phyloP scores from a whole-genome alignment of 2,113 vertebrate species.

The Plectropomus leopardus region DNA sequence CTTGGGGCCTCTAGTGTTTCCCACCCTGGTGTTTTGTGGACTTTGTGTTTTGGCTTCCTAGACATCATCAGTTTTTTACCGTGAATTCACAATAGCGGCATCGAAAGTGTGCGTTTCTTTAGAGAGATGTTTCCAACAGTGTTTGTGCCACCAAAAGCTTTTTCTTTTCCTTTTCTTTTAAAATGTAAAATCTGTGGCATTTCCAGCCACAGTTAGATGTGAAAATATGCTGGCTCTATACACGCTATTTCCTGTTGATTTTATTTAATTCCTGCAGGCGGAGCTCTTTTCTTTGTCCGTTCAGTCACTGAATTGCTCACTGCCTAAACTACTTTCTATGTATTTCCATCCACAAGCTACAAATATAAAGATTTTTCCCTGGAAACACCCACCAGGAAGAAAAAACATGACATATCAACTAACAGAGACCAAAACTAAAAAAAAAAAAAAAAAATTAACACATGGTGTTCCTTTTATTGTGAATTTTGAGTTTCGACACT shows the following conservation, averaged over 20 bases:
- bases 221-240: too few relatives aligned
- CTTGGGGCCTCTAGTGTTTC: too few relatives aligned
- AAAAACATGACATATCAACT: too few relatives aligned
- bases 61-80: background rate
- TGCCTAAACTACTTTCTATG: background rate
- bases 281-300: background rate
- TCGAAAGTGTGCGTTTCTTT: too few relatives aligned
- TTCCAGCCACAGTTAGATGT: too few relatives aligned
- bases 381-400: background rate
- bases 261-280: background rate
- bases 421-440: background rate
- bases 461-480: background rate
- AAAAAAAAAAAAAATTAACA: background rate
- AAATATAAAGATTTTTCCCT: background rate
- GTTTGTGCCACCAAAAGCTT: too few relatives aligned
- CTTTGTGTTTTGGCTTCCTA: too few relatives aligned
- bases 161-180: too few relatives aligned
- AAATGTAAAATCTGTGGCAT: too few relatives aligned
- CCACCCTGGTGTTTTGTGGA: too few relatives aligned
- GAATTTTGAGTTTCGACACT: background rate
- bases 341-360: background rate
- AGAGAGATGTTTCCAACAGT: too few relatives aligned
- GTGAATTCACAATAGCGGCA: too few relatives aligned
- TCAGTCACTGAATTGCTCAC: background rate
- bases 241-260: background rate